Base-by-base conservation (phyloP, 2,888 invertebrate species). In the Callosobruchus maculatus region DNA sequence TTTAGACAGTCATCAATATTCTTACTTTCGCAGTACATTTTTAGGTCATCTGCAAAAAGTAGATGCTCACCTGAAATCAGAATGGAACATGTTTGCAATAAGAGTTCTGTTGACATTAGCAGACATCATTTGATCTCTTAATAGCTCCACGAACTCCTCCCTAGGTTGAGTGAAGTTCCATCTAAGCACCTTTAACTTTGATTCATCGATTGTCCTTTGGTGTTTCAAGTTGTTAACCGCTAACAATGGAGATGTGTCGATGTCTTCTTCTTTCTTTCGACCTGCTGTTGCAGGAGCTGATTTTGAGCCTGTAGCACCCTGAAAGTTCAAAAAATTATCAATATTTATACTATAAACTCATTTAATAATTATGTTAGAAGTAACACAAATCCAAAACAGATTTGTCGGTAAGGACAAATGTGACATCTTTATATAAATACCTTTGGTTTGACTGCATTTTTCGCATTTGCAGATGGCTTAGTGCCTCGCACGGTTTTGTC, bases 91-190 rank as follows among this genome's bases (percentile, higher is more conserved):
- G 83, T 97, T 96, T 0, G 92, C 91, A 83, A 97, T 92, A 3
- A 99, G 89, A 73, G 92, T 92, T 84, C 94, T 95, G 85, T 97
- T 98, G 71, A 98, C 92, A 76, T 95, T 95, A 0, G 97, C 97
- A 22, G 92, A 91, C 0, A 89, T 89, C 97, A 99, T 97, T 85
- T 97, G 96, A 78, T 95, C 95, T 80, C 94, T 94, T 70, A 99
- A 88, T 77, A 98, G 91, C 21, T 97, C 96, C 20, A 97, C 94
- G 88, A 98, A 99, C 84, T 99, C 99, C 82, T 95, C 95, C 26
- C 97, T 90, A 0, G 99, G 98, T 0, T 94, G 92, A 0, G 95
- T 94, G 84, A 99, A 99, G 85, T 97, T 97, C 98, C 98, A 98
- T 86, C 96, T 97, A 21, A 98, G 88, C 4, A 95, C 93, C 88